Base-by-base conservation (phyloP, 2,113 vertebrate species). In the Gymnogyps californianus region DNA sequence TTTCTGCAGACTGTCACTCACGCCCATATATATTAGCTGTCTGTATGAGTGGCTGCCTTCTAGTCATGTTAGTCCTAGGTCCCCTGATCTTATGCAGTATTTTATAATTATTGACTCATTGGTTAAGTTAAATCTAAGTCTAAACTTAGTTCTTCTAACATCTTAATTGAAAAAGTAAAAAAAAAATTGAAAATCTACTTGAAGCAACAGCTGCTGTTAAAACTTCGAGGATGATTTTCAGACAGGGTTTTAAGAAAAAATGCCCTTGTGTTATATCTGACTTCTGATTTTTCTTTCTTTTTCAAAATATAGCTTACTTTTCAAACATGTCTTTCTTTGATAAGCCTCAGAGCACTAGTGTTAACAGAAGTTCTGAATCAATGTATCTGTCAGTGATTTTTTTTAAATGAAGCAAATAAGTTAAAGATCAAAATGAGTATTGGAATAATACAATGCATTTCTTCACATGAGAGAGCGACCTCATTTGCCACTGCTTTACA, bases 381-480 rank as follows among this genome's bases (percentile, higher is more conserved):
- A 96, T 42, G 54, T 72, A 51, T 59, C 75, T n/a, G 31, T 71
- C 84, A 69, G 85, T 75, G 79, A 22, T 26, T 46, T 83, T 71
- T 67, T 24, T 86, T 70, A 59, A 83, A 85, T 55, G 71, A 91
- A 95, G 79, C 66, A 96, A 89, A 94, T 96, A 96, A 97, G 96
- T 95, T 95, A 94, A 94, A 96, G 94, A 97, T 96, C 92, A 97
- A 96, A 97, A 94, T 13, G 5, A 79, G 52, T 65, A 79, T 55
- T 90, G 84, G 80, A 94, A 94, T 90, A 92, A 86, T 90, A 78
- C 70, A 89, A 72, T n/a, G 28, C 79, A 72, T 94, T 91, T 93
- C 93, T 95, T 94, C 85, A 78, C 84, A 67, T 51, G 82, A 93
- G 36, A 74, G 81, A 95, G 77, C 16, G 95, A 97, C 95, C 95